phyloP scores from a whole-genome alignment of 2,113 vertebrate species.

The Caranx melampygus region DNA sequence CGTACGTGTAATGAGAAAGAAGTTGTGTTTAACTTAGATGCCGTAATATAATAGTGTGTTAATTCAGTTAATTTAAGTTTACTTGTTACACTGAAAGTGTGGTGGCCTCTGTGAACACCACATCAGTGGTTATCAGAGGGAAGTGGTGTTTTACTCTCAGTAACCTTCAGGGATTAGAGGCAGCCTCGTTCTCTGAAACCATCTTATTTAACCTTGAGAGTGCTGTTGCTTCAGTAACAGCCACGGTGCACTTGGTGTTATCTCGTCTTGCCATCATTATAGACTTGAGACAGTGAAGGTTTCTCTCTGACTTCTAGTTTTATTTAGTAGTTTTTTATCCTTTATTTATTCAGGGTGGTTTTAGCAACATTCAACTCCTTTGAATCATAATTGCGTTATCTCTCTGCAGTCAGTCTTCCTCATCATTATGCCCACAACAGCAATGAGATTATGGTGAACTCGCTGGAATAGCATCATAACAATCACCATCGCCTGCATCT shows the following conservation, averaged over 20 bases:
- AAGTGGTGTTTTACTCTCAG: not conserved
- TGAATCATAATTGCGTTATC: not conserved
- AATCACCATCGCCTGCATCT: not conserved
- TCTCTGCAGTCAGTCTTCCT: not conserved
- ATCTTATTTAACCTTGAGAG: constrained; percentile 42
- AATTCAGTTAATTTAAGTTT: not conserved
- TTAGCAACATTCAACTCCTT: no score
- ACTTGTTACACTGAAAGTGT: not conserved
- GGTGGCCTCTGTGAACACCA: not conserved
- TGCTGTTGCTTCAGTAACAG: not conserved
- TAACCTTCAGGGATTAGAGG: constrained; percentile 6
- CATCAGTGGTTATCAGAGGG: constrained; percentile 12
- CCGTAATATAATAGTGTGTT: no score
- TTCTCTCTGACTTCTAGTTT: not conserved
- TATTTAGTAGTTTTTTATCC: no score
- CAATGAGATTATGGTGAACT: not conserved
- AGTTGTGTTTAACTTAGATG: no score
- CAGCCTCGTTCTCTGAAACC: constrained; percentile 13
- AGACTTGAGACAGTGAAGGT: not conserved
- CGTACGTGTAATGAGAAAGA: no score
- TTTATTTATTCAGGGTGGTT: no score
- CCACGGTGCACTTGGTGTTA: constrained; percentile 2
- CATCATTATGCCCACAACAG: not conserved
- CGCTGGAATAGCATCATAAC: not conserved
- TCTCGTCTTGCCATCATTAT: constrained; percentile 2